A percentile compares a stretch with the other conserved stretches of the same genome.
phyloP scores from a whole-genome alignment of 2,113 vertebrate species.

The Agelaius phoeniceus region DNA sequence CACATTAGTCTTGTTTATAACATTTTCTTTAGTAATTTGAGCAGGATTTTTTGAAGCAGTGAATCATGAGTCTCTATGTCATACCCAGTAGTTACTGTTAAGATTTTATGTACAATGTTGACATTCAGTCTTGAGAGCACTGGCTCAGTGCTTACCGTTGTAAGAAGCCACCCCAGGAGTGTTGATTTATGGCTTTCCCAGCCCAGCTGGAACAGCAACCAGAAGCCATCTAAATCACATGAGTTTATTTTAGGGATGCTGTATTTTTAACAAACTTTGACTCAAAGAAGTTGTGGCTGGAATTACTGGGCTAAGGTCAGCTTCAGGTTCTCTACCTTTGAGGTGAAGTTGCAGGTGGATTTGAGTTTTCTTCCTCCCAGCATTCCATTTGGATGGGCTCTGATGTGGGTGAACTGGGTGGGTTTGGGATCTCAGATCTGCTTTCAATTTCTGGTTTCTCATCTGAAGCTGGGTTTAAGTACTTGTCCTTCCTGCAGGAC shows the following conservation, averaged over 20 bases:
- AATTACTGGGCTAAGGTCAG: not conserved
- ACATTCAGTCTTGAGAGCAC: not conserved
- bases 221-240: not conserved
- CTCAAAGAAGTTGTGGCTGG: not conserved
- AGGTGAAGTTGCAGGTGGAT: not conserved
- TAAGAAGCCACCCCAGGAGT: not conserved
- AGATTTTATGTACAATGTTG: slow-evolving; percentile 13
- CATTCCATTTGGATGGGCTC: not conserved
- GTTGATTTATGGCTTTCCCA: not conserved
- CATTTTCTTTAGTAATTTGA: not conserved
- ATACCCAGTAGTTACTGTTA: not conserved
- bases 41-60: not conserved
- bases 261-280: not conserved
- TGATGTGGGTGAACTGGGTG: not conserved
- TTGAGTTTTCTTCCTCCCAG: not conserved
- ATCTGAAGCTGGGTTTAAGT: not conserved
- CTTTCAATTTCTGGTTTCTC: not conserved
- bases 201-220: not conserved
- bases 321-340: not conserved
- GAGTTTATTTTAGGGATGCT: not conserved
- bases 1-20: not conserved
- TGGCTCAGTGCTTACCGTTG: not conserved
- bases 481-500: not conserved
- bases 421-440: not conserved
- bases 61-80: not conserved